Evolutionary conservation across 2,888 invertebrate species (phyloP), one percentile per base, ranked within the genome.

Genomic region (Hydriomena furcata): DNA sequence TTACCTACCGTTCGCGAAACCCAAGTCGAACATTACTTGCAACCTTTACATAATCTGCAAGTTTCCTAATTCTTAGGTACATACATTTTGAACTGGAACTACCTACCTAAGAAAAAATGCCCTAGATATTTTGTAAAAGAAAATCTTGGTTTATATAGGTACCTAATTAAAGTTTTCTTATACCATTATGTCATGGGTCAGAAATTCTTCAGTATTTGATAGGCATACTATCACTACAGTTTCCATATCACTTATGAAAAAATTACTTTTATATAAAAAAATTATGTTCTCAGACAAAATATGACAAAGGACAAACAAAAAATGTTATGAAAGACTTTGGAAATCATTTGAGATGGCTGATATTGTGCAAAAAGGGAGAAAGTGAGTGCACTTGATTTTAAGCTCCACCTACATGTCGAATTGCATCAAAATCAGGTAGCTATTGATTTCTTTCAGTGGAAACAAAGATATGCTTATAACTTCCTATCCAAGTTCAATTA

Each of bases 351-450:
- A 41, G 35, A 34, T 48, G 17, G 24, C 17, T 13, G 8, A 38
- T 30, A 27, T 40, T 27, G 21, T 28, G 21, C 24, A 27, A 40
- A 40, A 50, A 44, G 48, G 42, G 58, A 55, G 58, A 60, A 55
- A 57, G 60, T 57, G 44, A 31, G 45, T 47, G 48, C 46, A 43
- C 48, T 49, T 57, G 45, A 44, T 34, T 34, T 51, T 44, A 13
- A 8, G 12, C 43, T 51, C 47, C 44, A n/a, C 41, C 47, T 31
- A 50, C 40, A n/a, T 44, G 36, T 49, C 36, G 37, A 53, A 43
- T 52, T 49, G 44, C 45, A 58, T 50, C 31, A 42, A 49, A 45
- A 53, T 42, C 40, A 21, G 21, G 32, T 35, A 41, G 34, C 11
- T 35, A 35, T 7, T 4, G 5, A 43, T 38, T 6, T 31, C 25